These are phyloP conservation scores for Hypomesus transpacificus DNA, from an alignment of 2,113 vertebrate species.

Conservation along the genomic window DNA sequence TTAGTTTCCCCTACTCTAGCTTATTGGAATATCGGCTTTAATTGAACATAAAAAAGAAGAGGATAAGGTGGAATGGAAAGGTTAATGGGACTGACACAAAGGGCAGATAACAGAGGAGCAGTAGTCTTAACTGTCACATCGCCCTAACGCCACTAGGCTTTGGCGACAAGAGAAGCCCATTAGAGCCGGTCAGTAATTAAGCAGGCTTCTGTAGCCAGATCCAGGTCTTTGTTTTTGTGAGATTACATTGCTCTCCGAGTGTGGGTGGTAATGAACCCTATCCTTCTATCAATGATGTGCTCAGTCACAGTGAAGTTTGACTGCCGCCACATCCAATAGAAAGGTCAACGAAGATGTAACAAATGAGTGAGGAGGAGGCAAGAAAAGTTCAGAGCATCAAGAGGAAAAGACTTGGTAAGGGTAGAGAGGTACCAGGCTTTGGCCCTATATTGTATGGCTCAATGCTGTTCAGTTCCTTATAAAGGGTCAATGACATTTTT, in stretches of 20 bases:
- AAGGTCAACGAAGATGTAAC: slow-evolving; percentile 65
- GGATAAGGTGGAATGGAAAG: slow-evolving; percentile 62
- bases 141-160: slow-evolving; percentile 39
- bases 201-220: slow-evolving; percentile 26
- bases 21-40: slow-evolving; percentile 58
- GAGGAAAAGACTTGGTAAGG: slow-evolving; percentile 36
- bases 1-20: slow-evolving; percentile 22
- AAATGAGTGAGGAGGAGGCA: slow-evolving; percentile 43
- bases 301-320: slow-evolving; percentile 46
- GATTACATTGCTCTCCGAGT: slow-evolving; percentile 47
- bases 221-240: slow-evolving; percentile 41
- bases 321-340: slow-evolving; percentile 50
- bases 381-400: slow-evolving; percentile 36
- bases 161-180: slow-evolving; percentile 55
- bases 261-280: slow-evolving; percentile 53
- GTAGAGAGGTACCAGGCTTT: background rate
- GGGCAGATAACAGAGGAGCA: slow-evolving; percentile 59
- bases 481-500: slow-evolving; percentile 34
- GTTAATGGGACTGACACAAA: slow-evolving; percentile 70
- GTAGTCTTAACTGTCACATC: slow-evolving; percentile 64
- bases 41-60: slow-evolving; percentile 65
- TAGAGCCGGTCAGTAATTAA: slow-evolving; percentile 59
- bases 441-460: slow-evolving; percentile 18
- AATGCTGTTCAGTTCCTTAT: slow-evolving; percentile 9
- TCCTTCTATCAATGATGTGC: slow-evolving; percentile 51